A percentile compares a stretch with the other conserved stretches of the same genome.
Conservation (phyloP, 2,113 vertebrate species). For the Eidolon helvum region DNA sequence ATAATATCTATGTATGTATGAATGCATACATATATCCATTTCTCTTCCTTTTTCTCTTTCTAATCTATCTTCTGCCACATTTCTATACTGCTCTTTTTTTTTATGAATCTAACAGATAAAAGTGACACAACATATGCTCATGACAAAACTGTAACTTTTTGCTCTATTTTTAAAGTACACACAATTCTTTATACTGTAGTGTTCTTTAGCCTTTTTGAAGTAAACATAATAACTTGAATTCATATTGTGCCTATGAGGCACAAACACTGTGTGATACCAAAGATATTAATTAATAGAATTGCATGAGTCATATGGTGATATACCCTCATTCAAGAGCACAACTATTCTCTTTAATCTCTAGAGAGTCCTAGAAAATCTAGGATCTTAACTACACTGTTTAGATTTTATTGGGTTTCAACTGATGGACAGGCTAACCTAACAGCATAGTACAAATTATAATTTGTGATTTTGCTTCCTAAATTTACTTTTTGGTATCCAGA, state of each 20-base stretch:
- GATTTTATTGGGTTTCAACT: background rate
- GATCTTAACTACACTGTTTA: background rate
- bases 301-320: background rate
- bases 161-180: background rate
- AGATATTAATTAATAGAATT: background rate
- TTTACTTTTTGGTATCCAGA: background rate
- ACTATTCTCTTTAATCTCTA: background rate
- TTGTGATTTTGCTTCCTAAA: background rate
- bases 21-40: background rate
- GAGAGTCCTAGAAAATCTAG: background rate
- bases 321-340: background rate
- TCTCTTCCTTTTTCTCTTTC: background rate
- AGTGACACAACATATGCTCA: background rate
- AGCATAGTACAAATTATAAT: background rate
- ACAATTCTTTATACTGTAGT: background rate
- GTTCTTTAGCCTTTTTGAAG: conserved; percentile 30
- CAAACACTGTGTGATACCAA: background rate
- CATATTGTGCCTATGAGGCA: background rate
- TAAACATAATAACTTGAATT: conserved; percentile 4
- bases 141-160: background rate
- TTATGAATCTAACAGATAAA: background rate
- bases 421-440: background rate
- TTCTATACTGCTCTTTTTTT: background rate
- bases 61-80: background rate
- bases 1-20: background rate